Conservation (phyloP, 2,797 vertebrate genomes). For the Eutrigla gurnardus region DNA sequence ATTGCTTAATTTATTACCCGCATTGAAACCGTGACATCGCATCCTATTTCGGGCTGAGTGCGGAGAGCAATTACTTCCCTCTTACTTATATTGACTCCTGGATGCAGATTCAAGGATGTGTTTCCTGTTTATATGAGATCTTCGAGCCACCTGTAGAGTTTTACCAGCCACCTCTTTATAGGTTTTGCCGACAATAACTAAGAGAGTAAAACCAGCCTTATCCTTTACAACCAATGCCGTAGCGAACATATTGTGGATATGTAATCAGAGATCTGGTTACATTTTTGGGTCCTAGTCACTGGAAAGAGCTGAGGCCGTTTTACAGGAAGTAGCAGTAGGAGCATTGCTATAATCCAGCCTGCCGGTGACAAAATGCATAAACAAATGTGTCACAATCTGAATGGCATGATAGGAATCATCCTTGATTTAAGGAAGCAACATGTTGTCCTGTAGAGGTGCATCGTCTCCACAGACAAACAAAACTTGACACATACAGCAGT, state of each 20-base stretch:
- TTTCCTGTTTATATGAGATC: background rate
- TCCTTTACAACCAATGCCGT: background rate
- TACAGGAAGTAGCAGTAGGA: background rate
- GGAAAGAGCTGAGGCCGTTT: background rate
- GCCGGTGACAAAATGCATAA: background rate
- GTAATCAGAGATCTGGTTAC: background rate
- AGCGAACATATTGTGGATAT: background rate
- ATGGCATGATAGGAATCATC: background rate
- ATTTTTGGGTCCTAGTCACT: background rate
- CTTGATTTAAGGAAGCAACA: background rate
- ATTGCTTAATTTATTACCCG: background rate
- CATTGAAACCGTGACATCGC: background rate
- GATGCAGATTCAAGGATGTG: background rate
- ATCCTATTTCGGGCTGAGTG: no score
- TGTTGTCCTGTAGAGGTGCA: background rate
- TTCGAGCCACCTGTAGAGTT: background rate
- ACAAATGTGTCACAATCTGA: background rate
- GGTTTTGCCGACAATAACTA: background rate
- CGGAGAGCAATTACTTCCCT: background rate
- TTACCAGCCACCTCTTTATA: background rate
- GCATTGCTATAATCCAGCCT: background rate
- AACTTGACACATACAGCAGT: background rate
- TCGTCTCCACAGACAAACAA: constrained; percentile 11
- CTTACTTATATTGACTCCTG: background rate
- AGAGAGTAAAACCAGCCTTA: background rate